These are phyloP conservation scores for Mesorhabditis spiculigera DNA, from an alignment of 2,888 invertebrate species.

Conservation along the genomic window DNA sequence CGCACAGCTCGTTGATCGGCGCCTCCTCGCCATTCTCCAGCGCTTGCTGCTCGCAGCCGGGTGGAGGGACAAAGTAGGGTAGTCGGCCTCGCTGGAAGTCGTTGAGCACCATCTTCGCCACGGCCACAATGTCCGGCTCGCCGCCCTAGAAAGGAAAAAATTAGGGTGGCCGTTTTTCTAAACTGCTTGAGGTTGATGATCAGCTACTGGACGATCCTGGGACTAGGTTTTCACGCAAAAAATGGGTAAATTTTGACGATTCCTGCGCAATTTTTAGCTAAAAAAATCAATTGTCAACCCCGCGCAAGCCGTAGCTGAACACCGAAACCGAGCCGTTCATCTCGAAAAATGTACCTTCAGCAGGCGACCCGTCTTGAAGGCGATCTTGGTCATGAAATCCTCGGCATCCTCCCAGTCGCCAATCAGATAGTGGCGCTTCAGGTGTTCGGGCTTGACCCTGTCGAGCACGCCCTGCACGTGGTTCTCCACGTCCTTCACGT, in stretches of 20 bases:
- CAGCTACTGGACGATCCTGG: too few species aligned
- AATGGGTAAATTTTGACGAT: too few species aligned
- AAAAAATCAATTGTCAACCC: too few species aligned
- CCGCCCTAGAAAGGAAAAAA: constrained; percentile 68
- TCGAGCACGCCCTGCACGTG: constrained; percentile 83
- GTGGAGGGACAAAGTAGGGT: constrained; percentile 72
- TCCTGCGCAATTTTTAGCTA: too few species aligned
- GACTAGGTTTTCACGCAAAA: too few species aligned
- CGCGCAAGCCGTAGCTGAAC: too few species aligned
- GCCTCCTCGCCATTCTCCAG: constrained; percentile 35
- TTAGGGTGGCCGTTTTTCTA: too few species aligned
- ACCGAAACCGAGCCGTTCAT: too few species aligned
- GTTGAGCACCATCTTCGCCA: constrained; percentile 90
- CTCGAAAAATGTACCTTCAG: constrained; percentile 68
- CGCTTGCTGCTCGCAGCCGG: constrained; percentile 46
- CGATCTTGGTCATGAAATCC: constrained; percentile 87
- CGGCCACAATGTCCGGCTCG: constrained; percentile 85
- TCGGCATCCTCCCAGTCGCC: constrained; percentile 75
- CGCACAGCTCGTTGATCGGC: constrained; percentile 49
- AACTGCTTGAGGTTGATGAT: too few species aligned
- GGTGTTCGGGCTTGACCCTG: constrained; percentile 81
- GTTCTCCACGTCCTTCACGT: constrained; percentile 88
- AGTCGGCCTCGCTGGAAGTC: constrained; percentile 88
- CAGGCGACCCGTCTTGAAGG: constrained; percentile 80
- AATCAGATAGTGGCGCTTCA: constrained; percentile 80